A percentile compares a stretch with the other conserved stretches of the same genome.
These are phyloP conservation scores for Drosophila baimaii DNA, from an alignment of 1,140 invertebrate species.

Conservation along the genomic window DNA sequence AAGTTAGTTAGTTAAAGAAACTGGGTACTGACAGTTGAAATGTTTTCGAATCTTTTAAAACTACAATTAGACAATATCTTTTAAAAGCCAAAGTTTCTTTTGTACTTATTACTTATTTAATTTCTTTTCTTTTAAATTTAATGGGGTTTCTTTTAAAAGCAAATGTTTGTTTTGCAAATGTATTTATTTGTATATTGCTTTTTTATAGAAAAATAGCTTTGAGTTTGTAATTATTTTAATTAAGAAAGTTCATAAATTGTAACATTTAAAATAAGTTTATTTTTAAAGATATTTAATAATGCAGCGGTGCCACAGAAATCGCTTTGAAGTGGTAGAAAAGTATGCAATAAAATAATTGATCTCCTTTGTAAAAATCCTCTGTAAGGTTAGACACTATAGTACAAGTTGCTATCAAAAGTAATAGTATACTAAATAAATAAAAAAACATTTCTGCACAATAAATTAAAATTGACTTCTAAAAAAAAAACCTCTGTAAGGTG, in stretches of 20 bases:
- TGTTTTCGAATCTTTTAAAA: not conserved
- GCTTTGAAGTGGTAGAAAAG: not conserved
- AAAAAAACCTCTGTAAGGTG: not conserved
- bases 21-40: not conserved
- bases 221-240: too few species aligned
- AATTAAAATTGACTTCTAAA: not conserved
- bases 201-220: too few species aligned
- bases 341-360: not conserved
- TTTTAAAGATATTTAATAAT: not conserved
- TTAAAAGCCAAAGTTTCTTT: too few species aligned
- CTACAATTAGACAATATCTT: not conserved
- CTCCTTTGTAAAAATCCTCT: not conserved
- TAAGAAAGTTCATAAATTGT: too few species aligned
- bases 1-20: not conserved
- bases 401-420: too few species aligned
- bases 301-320: not conserved
- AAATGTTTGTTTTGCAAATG: not conserved
- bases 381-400: too few species aligned
- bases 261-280: too few species aligned
- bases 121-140: too few species aligned
- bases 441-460: too few species aligned
- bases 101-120: not conserved
- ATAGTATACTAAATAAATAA: too few species aligned
- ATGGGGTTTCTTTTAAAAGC: too few species aligned
- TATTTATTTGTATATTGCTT: too few species aligned